Evolutionary conservation across 2,797 vertebrate genomes (phyloP), one percentile per base, ranked within the genome.

Genomic region (Epinephelus awoara): DNA sequence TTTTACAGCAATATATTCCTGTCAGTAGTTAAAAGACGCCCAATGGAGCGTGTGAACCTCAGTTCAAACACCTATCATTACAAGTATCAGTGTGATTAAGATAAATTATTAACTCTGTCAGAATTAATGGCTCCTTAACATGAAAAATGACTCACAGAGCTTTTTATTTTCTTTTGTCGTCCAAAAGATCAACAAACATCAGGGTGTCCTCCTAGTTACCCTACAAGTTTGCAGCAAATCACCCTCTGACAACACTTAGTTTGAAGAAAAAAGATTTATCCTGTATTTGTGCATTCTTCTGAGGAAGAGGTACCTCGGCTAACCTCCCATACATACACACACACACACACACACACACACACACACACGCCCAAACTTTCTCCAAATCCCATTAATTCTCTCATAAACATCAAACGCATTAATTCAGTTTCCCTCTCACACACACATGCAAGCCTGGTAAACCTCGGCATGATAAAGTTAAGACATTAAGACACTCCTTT

Each of bases 371-470:
- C 27, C 27, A 29, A 29, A 77, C 47, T 62, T 38, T 49, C 12
- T 18, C 42, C 56, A 19, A 69, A 25, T 77, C 76, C 17, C 21
- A 62, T 59, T 78, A 56, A 75, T 74, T 81, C 74, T 54, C 65
- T 54, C 63, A 44, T 66, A 68, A 63, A 87, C 77, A 82, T 80
- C 77, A 88, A 83, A 84, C 3, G 2, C 70, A 46, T 71, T 34
- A 5, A 61, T 51, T 68, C 62, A 25, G 49, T 52, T 46, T 58
- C 59, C 72, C 57, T 38, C 57, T 21, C 58, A 15, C 57, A 56
- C n/a, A 79, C 68, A 75, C 23, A 55, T 15, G 61, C 65, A 21
- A 23, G 38, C 72, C 54, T 40, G 19, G 50, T 72, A 65, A 72
- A 81, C 64, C 65, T 27, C 2, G 4, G 55, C 54, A 14, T 29